Evolutionary conservation across 64 coral and sea anemone species (phyloP).

Genomic region (Dendronephthya gigantea): DNA sequence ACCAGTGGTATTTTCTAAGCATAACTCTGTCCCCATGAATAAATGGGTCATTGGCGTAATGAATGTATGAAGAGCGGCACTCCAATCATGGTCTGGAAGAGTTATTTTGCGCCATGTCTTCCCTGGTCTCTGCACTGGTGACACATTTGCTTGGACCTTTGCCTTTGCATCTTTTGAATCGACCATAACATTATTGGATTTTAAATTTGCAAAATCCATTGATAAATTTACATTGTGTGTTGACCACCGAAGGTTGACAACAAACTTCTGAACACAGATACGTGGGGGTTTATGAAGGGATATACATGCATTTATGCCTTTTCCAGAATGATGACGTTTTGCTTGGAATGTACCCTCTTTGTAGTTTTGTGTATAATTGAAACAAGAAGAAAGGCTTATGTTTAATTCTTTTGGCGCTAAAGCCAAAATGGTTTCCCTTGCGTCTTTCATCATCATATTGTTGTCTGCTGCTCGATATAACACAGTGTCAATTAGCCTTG

Average conservation of each 20-base stretch:
- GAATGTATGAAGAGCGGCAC: neutral
- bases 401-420: neutral
- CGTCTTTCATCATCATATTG: neutral
- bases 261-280: neutral
- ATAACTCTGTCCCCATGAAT: neutral
- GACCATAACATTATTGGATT: constrained; percentile 20
- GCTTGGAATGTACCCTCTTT: neutral
- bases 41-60: constrained; percentile 18
- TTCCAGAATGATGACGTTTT: neutral
- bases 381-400: neutral
- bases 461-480: neutral
- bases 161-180: constrained; percentile 56
- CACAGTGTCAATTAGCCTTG: neutral
- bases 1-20: neutral
- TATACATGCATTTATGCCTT: neutral
- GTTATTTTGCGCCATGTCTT: constrained; percentile 36
- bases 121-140: constrained; percentile 35
- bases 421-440: neutral
- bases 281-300: neutral
- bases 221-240: neutral
- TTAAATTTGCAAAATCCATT: neutral
- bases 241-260: neutral
- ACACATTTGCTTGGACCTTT: constrained; percentile 23
- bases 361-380: neutral
- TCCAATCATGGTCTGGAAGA: constrained; percentile 30